Evolutionary conservation across 2,888 invertebrate species (phyloP).

Genomic region (Reticulitermes lucifugus): DNA sequence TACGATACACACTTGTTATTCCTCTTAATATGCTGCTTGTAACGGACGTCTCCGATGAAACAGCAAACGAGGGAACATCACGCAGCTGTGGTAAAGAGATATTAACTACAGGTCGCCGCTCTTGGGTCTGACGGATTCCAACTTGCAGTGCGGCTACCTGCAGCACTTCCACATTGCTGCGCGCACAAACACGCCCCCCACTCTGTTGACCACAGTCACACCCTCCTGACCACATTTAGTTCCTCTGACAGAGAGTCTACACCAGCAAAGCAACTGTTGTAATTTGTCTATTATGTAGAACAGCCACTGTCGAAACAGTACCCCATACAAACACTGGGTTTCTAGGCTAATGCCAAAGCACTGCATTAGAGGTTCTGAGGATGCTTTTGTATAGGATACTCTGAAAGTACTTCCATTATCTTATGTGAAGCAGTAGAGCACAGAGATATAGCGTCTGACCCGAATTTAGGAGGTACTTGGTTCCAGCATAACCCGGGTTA

Average conservation of each 20-base stretch:
- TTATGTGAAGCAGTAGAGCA: no score
- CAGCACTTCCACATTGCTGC: conserved; percentile 10
- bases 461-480: no score
- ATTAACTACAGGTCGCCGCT: no score
- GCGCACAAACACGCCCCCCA: neutral
- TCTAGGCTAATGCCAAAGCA: neutral
- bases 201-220: neutral
- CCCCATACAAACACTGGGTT: neutral
- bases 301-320: neutral
- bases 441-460: no score
- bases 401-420: no score
- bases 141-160: neutral
- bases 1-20: no score
- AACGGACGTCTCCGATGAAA: neutral
- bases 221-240: neutral
- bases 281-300: neutral
- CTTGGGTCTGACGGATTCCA: neutral
- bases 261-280: neutral
- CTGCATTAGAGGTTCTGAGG: no score
- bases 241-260: neutral
- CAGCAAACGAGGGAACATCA: neutral
- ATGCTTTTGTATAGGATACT: no score
- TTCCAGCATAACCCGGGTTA: no score
- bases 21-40: no score
- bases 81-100: neutral